Percentiles rank a stretch among this genome's conserved stretches.
Evolutionary conservation across 1,140 invertebrate genomes (phyloP).

Genomic region (Ceratina japonica): DNA sequence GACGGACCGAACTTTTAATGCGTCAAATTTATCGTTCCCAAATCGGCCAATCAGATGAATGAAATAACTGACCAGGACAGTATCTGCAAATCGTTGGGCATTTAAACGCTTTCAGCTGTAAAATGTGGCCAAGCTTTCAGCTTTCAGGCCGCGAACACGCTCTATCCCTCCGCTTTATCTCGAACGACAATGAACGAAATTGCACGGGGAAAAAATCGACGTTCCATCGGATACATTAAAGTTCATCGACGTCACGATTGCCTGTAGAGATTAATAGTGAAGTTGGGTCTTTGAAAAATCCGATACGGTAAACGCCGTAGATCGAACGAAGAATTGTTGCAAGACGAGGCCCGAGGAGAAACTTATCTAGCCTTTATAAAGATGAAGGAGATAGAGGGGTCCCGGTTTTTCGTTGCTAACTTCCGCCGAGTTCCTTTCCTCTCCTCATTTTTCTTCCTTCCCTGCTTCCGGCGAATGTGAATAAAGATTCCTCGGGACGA

Average conservation of each 20-base stretch:
- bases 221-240: background rate
- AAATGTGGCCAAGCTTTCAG: slow-evolving; percentile 24
- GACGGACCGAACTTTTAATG: slow-evolving; percentile 4
- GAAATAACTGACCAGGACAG: background rate
- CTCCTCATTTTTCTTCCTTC: slow-evolving; percentile 5
- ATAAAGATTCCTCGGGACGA: slow-evolving; percentile 14
- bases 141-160: background rate
- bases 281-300: too few species aligned
- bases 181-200: slow-evolving; percentile 7
- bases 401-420: background rate
- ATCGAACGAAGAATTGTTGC: too few species aligned
- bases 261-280: too few species aligned
- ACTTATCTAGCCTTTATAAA: background rate
- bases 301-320: too few species aligned
- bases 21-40: slow-evolving; percentile 14
- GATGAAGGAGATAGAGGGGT: slow-evolving; percentile 22
- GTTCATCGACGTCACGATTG: background rate
- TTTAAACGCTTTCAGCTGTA: slow-evolving; percentile 34
- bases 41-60: slow-evolving; percentile 17
- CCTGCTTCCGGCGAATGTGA: background rate
- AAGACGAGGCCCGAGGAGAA: too few species aligned
- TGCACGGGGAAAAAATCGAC: slow-evolving; percentile 1
- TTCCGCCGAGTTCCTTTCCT: background rate
- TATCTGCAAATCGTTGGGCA: slow-evolving; percentile 24
- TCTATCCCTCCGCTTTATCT: background rate